Conservation (phyloP, 2,113 vertebrate species). For the Festucalex cinctus region DNA sequence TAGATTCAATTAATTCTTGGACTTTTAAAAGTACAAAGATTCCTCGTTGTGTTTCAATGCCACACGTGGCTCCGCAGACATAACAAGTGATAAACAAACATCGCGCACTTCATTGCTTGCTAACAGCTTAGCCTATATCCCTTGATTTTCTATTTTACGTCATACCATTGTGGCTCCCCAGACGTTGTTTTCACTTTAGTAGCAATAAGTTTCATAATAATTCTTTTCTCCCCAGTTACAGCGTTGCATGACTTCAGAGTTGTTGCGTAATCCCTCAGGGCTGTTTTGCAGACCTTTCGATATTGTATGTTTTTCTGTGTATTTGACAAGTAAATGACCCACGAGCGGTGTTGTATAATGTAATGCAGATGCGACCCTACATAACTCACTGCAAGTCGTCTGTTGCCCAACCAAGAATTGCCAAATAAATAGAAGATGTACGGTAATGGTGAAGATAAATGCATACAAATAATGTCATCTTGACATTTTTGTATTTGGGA, state of each 20-base stretch:
- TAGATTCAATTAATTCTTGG: slow-evolving; percentile 25
- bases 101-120: neutral
- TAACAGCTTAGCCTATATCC: neutral
- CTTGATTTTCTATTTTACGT: neutral
- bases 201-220: slow-evolving; percentile 2
- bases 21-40: slow-evolving; percentile 28
- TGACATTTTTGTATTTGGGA: neutral
- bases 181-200: neutral
- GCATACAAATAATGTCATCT: neutral
- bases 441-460: neutral
- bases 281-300: slow-evolving; percentile 23
- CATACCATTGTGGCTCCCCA: neutral
- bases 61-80: slow-evolving; percentile 3
- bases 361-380: slow-evolving; percentile 9
- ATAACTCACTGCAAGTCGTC: neutral
- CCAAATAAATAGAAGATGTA: neutral
- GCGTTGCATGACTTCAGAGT: slow-evolving; percentile 15
- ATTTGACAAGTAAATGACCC: slow-evolving; percentile 12
- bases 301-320: slow-evolving; percentile 1
- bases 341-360: slow-evolving; percentile 9
- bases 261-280: slow-evolving; percentile 22
- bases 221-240: neutral
- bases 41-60: slow-evolving; percentile 3
- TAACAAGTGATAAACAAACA: neutral
- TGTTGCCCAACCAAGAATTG: neutral